A percentile compares a stretch with the other conserved stretches of the same genome.
Evolutionary conservation across 2,797 vertebrate species (phyloP).

Genomic region (Arnoldichthys spilopterus): DNA sequence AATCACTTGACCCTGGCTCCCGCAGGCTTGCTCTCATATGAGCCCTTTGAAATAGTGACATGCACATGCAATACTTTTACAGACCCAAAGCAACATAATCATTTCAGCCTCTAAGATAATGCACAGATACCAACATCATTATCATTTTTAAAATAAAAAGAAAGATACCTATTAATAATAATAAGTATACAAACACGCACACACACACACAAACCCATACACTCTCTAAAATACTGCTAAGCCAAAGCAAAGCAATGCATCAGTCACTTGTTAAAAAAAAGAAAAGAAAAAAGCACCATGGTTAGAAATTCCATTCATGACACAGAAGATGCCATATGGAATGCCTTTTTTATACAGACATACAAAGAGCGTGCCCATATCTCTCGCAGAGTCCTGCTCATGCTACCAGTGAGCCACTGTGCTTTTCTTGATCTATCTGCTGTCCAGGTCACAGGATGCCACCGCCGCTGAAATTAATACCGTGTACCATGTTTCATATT

Average conservation of each 20-base stretch:
- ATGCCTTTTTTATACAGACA: conserved; percentile 23
- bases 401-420: conserved; percentile 1
- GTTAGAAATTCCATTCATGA: neutral
- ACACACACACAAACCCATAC: too few relatives aligned
- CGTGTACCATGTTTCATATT: conserved; percentile 54
- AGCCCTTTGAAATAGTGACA: conserved; percentile 52
- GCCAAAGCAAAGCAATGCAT: too few relatives aligned
- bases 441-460: conserved; percentile 51
- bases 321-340: neutral
- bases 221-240: neutral
- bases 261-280: neutral
- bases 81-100: conserved; percentile 8
- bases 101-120: neutral
- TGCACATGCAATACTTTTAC: conserved; percentile 54
- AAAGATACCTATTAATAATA: neutral
- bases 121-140: neutral
- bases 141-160: neutral
- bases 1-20: conserved; percentile 78
- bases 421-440: conserved; percentile 39
- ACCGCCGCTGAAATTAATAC: conserved; percentile 50
- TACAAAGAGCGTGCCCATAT: neutral
- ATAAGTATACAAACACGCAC: too few relatives aligned
- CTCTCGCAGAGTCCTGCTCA: conserved; percentile 11
- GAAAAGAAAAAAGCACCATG: neutral
- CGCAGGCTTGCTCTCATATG: conserved; percentile 57